Base-by-base conservation (phyloP, 2,797 vertebrate species). In the Ataeniobius toweri region DNA sequence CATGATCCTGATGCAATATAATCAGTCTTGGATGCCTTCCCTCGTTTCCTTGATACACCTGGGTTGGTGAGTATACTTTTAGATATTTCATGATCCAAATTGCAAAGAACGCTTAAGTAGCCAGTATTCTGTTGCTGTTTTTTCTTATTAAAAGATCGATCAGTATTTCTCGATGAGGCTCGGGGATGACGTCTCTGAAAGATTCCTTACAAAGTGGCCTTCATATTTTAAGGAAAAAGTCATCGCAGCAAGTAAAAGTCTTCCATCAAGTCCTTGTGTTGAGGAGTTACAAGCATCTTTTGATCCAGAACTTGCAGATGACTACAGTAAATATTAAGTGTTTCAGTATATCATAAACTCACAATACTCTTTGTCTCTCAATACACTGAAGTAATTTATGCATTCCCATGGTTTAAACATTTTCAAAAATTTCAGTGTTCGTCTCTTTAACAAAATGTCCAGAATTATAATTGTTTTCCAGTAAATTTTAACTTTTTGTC, bases 11-110 rank as follows among this genome's bases (percentile, higher is more conserved):
- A 59, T 58, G 71, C 61, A 75, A 69, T 68, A 58, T 22, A 58
- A 9, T 71, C 77, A 36, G 74, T 72, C 8, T 67, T 76, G 58
- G 70, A 79, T 26, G 22, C 58, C 1, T 85, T 82, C 41, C 71
- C 67, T 74, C 7, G n/a, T 61, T 75, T 80, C 2, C 53, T 80
- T 36, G 72, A 80, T 9, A 75, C 26, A 28, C 39, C 75, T 39
- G 59, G 58, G 18, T 26, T 73, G 44, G 44, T 80, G 72, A 56
- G 58, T 4, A 61, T 69, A 74, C 46, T 18, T 72, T 46, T 3
- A 55, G 26, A 48, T 41, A 56, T 13, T 76, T 18, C 24, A 8
- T 1, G 5, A 28, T 70, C 31, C 26, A 41, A 24, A 68, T 10
- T 2, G 20, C 39, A 39, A 63, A 73, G 3, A n/a, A 3, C 4